These are phyloP conservation scores for Vollenhovia emeryi DNA, from an alignment of 1,140 invertebrate genomes.

Conservation along the genomic window DNA sequence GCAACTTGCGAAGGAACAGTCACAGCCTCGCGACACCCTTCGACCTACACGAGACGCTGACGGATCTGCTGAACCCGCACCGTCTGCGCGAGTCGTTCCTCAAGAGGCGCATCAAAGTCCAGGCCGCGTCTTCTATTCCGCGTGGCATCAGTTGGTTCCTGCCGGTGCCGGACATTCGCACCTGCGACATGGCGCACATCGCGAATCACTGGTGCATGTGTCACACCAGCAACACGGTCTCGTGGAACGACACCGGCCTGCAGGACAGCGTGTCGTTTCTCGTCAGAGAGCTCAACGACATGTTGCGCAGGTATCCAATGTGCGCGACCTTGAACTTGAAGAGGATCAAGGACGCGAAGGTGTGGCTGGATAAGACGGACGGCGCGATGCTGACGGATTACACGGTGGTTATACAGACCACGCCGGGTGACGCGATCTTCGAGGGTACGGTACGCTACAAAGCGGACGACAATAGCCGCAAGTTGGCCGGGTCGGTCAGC, in stretches of 20 bases:
- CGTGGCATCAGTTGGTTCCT: constrained; percentile 92
- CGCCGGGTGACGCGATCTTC: constrained; percentile 90
- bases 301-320: constrained; percentile 86
- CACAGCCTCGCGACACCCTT: constrained; percentile 87
- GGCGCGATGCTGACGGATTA: constrained; percentile 86
- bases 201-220: constrained; percentile 95
- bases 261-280: constrained; percentile 86
- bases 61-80: constrained; percentile 86
- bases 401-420: constrained; percentile 88
- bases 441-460: constrained; percentile 89
- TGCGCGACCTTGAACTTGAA: constrained; percentile 87
- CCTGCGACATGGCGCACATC: constrained; percentile 91
- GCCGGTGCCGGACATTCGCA: constrained; percentile 89
- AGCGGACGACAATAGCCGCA: constrained; percentile 82
- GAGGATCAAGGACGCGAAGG: constrained; percentile 86
- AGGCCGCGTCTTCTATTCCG: constrained; percentile 76
- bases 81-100: constrained; percentile 76
- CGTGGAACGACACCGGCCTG: constrained; percentile 84
- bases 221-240: constrained; percentile 86
- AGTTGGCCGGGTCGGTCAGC: constrained; percentile 88
- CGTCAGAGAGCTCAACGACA: constrained; percentile 88
- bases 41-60: constrained; percentile 89
- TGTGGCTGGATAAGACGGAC: constrained; percentile 83
- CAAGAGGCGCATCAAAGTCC: constrained; percentile 63
- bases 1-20: constrained; percentile 86